Evolutionary conservation across 2,888 invertebrate genomes (phyloP).

Genomic region (Odontothrips loti): DNA sequence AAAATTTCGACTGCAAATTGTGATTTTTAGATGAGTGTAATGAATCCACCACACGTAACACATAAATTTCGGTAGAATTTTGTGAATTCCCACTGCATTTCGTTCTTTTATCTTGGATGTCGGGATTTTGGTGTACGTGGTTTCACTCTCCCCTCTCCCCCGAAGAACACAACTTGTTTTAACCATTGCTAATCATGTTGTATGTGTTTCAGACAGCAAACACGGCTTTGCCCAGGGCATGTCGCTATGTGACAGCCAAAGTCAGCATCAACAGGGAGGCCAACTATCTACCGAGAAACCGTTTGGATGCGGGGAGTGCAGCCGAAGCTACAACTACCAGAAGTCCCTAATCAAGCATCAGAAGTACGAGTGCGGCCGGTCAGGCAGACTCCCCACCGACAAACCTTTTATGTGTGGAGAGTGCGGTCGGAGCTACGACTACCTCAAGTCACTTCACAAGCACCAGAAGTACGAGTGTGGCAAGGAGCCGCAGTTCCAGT

Average conservation of each 20-base stretch:
- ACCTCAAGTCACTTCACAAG: background rate
- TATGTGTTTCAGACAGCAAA: background rate
- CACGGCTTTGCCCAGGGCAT: too few species aligned
- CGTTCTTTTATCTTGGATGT: too few species aligned
- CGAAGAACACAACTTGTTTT: background rate
- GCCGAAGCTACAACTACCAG: constrained; percentile 34
- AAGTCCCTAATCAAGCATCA: constrained; percentile 41
- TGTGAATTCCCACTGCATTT: too few species aligned
- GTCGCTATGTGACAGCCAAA: too few species aligned
- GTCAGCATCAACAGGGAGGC: too few species aligned
- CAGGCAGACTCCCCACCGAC: constrained; percentile 43
- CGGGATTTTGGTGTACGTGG: too few species aligned
- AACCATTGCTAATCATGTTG: background rate
- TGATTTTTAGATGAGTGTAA: too few species aligned
- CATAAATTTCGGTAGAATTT: too few species aligned
- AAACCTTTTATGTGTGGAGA: constrained; percentile 43
- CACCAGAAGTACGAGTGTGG: constrained; percentile 4
- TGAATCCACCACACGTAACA: too few species aligned
- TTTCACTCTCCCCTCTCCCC: too few species aligned
- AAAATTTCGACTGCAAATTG: too few species aligned
- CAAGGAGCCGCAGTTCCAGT: background rate
- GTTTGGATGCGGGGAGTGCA: constrained; percentile 36
- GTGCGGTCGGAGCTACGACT: constrained; percentile 32
- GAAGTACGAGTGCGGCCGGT: constrained; percentile 45
- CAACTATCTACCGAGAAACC: background rate